Conservation (phyloP, 2,113 vertebrate genomes). For the Tyrannus savana region DNA sequence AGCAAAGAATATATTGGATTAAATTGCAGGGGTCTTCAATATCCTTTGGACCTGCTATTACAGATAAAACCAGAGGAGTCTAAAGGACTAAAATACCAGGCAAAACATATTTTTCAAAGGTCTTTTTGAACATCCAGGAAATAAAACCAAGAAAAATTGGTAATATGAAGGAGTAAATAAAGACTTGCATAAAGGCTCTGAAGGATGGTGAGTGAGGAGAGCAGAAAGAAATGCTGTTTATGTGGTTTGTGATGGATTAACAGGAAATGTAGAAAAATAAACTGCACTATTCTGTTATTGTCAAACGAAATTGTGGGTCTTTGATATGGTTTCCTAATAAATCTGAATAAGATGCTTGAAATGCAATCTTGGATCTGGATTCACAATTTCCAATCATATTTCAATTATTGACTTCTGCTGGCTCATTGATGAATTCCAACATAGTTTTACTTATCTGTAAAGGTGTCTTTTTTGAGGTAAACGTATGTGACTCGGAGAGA, state of each 20-base stretch:
- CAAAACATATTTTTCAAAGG: background rate
- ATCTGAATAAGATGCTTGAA: background rate
- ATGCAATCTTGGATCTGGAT: background rate
- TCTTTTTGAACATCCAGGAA: background rate
- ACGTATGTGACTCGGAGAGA: background rate
- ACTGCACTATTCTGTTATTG: background rate
- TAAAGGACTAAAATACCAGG: background rate
- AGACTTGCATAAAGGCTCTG: background rate
- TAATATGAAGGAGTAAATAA: background rate
- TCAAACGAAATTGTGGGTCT: background rate
- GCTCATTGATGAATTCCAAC: background rate
- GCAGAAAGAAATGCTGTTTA: background rate
- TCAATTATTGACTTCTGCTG: background rate
- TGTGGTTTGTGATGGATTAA: background rate
- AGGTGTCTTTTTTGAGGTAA: fast-evolving
- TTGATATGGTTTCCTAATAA: background rate
- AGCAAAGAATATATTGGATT: background rate
- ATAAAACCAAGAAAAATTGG: background rate
- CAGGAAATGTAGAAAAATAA: background rate
- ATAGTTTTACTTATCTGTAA: background rate
- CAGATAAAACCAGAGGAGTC: background rate
- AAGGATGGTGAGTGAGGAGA: background rate
- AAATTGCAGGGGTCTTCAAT: background rate
- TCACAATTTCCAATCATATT: background rate
- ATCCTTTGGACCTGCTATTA: background rate